Evolutionary conservation across 2,888 invertebrate species (phyloP).

Genomic region (Dendrolimus houi): DNA sequence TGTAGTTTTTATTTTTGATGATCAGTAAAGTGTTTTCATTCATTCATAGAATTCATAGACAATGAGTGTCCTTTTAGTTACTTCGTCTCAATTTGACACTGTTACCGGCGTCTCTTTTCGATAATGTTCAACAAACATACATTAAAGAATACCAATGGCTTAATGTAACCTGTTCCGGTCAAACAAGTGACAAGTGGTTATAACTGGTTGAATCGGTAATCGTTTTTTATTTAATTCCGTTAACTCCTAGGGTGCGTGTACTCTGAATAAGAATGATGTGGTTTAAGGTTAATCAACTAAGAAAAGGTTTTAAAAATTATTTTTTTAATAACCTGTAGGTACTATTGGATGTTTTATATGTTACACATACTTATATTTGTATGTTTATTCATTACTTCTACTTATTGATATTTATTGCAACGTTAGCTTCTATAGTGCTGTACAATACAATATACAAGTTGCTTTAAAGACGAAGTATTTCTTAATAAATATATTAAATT

Average conservation of each 20-base stretch:
- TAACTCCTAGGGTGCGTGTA: slow-evolving; percentile 35
- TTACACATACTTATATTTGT: too few relatives aligned
- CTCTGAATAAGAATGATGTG: slow-evolving; percentile 36
- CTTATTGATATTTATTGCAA: too few relatives aligned
- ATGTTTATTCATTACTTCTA: too few relatives aligned
- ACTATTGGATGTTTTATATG: neutral
- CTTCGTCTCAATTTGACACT: too few relatives aligned
- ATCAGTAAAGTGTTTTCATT: too few relatives aligned
- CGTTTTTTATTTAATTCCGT: slow-evolving; percentile 50
- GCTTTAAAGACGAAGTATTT: too few relatives aligned
- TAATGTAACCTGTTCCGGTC: slow-evolving; percentile 44
- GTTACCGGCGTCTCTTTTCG: neutral
- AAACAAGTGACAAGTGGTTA: neutral
- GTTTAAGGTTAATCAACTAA: slow-evolving; percentile 33
- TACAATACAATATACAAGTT: too few relatives aligned
- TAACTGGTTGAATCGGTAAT: slow-evolving; percentile 39
- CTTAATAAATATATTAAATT: too few relatives aligned
- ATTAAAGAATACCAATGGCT: slow-evolving; percentile 39
- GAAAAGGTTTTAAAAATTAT: slow-evolving; percentile 12
- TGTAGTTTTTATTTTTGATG: too few relatives aligned
- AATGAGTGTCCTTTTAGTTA: too few relatives aligned
- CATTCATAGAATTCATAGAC: too few relatives aligned
- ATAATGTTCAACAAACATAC: slow-evolving; percentile 28
- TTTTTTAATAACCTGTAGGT: neutral
- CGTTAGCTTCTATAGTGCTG: too few relatives aligned